Evolutionary conservation across 2,888 invertebrate genomes (phyloP).

Genomic region (Theretra japonica): DNA sequence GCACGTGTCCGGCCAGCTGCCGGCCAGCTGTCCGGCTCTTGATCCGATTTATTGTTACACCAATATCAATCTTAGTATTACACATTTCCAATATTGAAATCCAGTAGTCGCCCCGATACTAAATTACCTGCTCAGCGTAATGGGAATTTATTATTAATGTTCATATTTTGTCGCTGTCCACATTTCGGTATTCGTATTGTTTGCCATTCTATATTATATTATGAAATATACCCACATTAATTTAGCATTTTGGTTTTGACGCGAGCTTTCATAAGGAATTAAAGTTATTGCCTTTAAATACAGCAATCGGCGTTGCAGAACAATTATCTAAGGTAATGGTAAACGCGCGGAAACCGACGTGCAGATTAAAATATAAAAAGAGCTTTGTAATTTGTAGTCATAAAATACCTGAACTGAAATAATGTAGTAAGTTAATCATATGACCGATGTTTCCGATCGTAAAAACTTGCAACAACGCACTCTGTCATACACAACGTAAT

Average conservation of each 20-base stretch:
- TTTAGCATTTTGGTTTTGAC: not conserved
- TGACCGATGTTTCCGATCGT: constrained; percentile 66
- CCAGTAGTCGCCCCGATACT: constrained; percentile 25
- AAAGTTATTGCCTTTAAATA: not conserved
- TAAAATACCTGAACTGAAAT: constrained; percentile 32
- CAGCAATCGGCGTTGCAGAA: not conserved
- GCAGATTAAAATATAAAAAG: constrained; percentile 12
- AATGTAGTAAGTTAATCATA: constrained; percentile 61
- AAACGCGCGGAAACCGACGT: constrained; percentile 7
- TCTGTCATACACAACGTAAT: constrained; percentile 79
- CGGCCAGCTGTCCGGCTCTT: constrained; percentile 41
- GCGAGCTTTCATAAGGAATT: not conserved
- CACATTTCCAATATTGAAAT: constrained; percentile 33
- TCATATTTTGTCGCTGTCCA: constrained; percentile 24
- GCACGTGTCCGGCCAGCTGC: constrained; percentile 70
- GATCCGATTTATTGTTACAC: constrained; percentile 66
- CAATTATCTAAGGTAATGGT: constrained; percentile 2
- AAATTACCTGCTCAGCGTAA: constrained; percentile 26
- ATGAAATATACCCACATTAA: constrained; percentile 8
- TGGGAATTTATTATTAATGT: constrained; percentile 26
- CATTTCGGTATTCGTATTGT: constrained; percentile 20
- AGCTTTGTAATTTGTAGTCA: constrained; percentile 25
- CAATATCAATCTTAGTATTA: constrained; percentile 56
- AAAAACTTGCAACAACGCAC: constrained; percentile 75
- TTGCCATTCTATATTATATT: constrained; percentile 6